A percentile compares a stretch with the other conserved stretches of the same genome.
These are phyloP conservation scores for Lepidurus apus DNA, from an alignment of 1,140 invertebrate species.

Conservation along the genomic window DNA sequence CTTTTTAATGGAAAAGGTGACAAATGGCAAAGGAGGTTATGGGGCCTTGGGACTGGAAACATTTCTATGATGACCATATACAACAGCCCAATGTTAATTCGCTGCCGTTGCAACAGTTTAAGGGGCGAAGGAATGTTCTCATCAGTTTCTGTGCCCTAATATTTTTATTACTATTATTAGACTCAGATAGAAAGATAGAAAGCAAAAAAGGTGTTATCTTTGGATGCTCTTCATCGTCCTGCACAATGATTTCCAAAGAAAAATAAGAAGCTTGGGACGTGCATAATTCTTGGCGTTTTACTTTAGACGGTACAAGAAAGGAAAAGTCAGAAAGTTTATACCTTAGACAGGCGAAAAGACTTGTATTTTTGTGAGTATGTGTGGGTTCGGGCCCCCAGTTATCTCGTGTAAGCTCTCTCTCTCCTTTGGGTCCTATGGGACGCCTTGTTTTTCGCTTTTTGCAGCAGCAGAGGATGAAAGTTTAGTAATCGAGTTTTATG, in stretches of 20 bases:
- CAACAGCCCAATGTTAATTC: not conserved
- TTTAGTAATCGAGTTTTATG: constrained; percentile 22
- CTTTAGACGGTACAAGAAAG: too few species aligned
- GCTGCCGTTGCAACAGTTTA: not conserved
- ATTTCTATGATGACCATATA: not conserved
- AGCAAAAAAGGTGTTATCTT: too few species aligned
- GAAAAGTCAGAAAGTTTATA: too few species aligned
- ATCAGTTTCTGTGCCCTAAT: not conserved
- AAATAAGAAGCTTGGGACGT: too few species aligned
- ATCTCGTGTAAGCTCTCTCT: too few species aligned
- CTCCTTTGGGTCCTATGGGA: not conserved
- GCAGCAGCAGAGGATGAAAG: not conserved
- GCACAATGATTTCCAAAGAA: too few species aligned
- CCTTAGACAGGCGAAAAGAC: too few species aligned
- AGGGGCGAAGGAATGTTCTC: not conserved
- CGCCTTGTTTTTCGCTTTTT: not conserved
- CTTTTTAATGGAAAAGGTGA: constrained; percentile 12
- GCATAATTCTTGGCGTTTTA: too few species aligned
- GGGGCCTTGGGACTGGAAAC: not conserved
- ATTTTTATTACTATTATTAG: not conserved
- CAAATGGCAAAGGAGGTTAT: not conserved
- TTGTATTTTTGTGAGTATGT: too few species aligned
- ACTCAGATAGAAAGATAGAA: too few species aligned
- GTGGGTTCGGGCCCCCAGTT: too few species aligned
- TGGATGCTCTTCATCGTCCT: too few species aligned